Evolutionary conservation across 2,113 vertebrate species (phyloP).

Genomic region (Crotophaga sulcirostris): DNA sequence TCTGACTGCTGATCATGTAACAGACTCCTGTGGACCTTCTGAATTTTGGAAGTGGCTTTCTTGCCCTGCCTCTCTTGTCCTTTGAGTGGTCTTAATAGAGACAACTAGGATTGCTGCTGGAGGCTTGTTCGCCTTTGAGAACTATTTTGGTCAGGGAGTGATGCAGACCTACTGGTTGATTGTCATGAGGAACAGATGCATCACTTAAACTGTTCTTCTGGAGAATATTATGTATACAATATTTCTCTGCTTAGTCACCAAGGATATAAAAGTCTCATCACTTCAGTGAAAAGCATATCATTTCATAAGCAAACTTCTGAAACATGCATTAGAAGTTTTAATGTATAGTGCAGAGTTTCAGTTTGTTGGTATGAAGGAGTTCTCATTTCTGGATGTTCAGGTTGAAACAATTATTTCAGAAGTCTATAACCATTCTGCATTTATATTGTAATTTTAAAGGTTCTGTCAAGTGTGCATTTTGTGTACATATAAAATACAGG

Average conservation of each 20-base stretch:
- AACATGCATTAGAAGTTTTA: fast-evolving
- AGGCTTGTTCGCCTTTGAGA: background rate
- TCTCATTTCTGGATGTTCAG: background rate
- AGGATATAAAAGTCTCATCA: background rate
- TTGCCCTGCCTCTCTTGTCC: background rate
- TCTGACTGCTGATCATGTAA: fast-evolving
- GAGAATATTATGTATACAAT: background rate
- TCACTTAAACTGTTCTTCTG: background rate
- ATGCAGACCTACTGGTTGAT: background rate
- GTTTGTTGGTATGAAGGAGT: background rate
- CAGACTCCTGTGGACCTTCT: background rate
- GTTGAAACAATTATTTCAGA: background rate
- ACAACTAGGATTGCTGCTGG: background rate
- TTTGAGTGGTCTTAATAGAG: background rate
- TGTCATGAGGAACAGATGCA: background rate
- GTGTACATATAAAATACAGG: background rate
- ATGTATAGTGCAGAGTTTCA: background rate
- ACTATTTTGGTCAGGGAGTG: background rate
- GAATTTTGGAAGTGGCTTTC: background rate
- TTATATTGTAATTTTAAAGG: background rate
- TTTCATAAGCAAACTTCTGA: background rate
- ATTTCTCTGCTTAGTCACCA: background rate
- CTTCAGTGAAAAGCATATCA: background rate
- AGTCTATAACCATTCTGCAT: background rate
- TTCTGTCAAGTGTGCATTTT: background rate